Evolutionary conservation across 2,888 invertebrate genomes (phyloP), one percentile per base, ranked within the genome.

Genomic region (Coelinius sp.): DNA sequence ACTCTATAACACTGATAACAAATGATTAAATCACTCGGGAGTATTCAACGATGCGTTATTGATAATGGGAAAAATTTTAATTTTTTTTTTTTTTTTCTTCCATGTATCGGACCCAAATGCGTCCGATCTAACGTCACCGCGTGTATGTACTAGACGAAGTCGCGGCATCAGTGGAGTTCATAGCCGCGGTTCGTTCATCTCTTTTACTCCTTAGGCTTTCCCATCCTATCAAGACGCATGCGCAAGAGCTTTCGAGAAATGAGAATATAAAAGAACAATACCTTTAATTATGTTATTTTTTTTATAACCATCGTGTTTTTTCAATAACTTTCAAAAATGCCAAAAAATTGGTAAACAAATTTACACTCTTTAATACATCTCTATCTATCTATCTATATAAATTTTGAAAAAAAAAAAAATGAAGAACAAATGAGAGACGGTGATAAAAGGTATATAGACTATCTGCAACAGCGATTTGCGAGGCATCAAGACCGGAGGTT

Each of bases 401-500:
- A 14, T 41, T 41, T 14, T 41, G 14, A 41, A 52, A 52, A 52
- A 20, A 12, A 24, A 52, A 24, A 52, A 12, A 52, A 24, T 24
- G 20, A 52, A 41, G 52, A 52, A 52, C 20, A 52, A 41, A 41
- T n/a, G n/a, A n/a, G n/a, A 35, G 35, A 52, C 20, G 52, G 20
- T 52, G 52, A 52, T 52, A 52, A 52, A 52, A 20, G 24, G 52
- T 35, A n/a, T 41, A 41, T 4, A 44, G 52, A 52, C 52, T 52
- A 52, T 52, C 52, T 52, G 8, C 35, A n/a, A 14, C 41, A 20
- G 52, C 52, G 52, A 52, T 52, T 52, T 52, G 52, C 52, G 52
- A 52, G 52, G 52, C 24, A 52, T 52, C 52, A 52, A 52, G 52
- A 52, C 22, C 24, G 20, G 20, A 24, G 22, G 20, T 49, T 20